phyloP scores from a whole-genome alignment of 1,140 invertebrate species.

The Helicoverpa armigera region DNA sequence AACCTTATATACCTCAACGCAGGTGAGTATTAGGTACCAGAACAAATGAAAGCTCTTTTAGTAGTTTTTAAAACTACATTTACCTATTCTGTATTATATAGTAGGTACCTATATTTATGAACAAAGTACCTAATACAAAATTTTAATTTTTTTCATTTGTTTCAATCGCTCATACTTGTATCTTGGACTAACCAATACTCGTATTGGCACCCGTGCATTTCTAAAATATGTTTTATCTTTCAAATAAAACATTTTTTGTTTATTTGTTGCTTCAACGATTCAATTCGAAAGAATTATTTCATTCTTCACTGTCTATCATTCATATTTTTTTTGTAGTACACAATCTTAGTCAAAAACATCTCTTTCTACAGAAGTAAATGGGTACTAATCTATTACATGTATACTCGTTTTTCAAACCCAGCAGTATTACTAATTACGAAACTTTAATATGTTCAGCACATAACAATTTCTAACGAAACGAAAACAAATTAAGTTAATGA shows the following conservation, averaged over 20 bases:
- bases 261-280: slow-evolving; percentile 47
- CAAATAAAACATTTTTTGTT: slow-evolving; percentile 53
- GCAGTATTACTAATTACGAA: no score
- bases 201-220: slow-evolving; percentile 49
- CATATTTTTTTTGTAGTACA: no score
- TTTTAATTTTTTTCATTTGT: not conserved
- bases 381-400: not conserved
- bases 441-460: no score
- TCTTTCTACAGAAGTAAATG: not conserved
- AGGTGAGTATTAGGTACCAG: no score
- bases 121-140: not conserved
- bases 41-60: no score
- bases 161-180: not conserved
- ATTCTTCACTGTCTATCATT: slow-evolving; percentile 30
- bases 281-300: slow-evolving; percentile 28
- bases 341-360: not conserved
- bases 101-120: no score
- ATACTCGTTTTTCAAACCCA: no score
- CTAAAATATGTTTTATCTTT: slow-evolving; percentile 56
- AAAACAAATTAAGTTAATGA: slow-evolving; percentile 16
- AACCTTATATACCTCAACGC: no score
- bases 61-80: no score
- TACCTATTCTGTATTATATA: no score
- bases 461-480: not conserved
- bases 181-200: slow-evolving; percentile 18